Percentiles rank a stretch among this genome's conserved stretches.
Evolutionary conservation across 1,140 invertebrate species (phyloP).

Genomic region (Lepidurus arcticus): DNA sequence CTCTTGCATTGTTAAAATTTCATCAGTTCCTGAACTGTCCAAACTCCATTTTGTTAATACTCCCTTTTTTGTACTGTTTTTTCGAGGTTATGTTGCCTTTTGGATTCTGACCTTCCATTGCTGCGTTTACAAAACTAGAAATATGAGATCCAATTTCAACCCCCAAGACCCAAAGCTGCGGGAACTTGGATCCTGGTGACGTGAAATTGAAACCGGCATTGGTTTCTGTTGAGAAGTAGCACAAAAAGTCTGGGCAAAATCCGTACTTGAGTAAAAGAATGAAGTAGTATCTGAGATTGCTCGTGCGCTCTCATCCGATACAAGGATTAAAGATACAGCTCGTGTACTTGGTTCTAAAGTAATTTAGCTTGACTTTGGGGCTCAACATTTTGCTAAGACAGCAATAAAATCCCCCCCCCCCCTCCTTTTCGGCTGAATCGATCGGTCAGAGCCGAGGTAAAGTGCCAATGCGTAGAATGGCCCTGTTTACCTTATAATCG

Average conservation of each 20-base stretch:
- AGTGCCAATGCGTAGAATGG: not conserved
- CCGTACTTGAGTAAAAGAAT: not conserved
- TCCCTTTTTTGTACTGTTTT: not conserved
- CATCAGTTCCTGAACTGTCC: too few species aligned
- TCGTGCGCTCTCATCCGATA: too few species aligned
- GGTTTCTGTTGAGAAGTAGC: not conserved
- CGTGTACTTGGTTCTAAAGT: not conserved
- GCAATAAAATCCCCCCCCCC: not conserved
- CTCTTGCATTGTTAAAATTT: too few species aligned
- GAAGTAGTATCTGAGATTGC: not conserved
- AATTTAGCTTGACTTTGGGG: not conserved
- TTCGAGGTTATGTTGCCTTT: not conserved
- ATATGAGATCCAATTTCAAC: not conserved
- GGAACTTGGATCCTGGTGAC: not conserved
- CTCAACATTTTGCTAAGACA: not conserved
- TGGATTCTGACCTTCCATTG: not conserved
- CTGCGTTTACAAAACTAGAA: not conserved
- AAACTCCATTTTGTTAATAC: too few species aligned
- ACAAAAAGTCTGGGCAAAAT: not conserved
- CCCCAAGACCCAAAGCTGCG: not conserved
- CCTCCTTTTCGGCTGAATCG: not conserved
- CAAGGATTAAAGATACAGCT: not conserved
- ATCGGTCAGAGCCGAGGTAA: not conserved
- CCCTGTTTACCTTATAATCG: constrained; percentile 1
- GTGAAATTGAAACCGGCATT: not conserved